phyloP scores from a whole-genome alignment of 2,113 vertebrate genomes.

The Varanus salvator region DNA sequence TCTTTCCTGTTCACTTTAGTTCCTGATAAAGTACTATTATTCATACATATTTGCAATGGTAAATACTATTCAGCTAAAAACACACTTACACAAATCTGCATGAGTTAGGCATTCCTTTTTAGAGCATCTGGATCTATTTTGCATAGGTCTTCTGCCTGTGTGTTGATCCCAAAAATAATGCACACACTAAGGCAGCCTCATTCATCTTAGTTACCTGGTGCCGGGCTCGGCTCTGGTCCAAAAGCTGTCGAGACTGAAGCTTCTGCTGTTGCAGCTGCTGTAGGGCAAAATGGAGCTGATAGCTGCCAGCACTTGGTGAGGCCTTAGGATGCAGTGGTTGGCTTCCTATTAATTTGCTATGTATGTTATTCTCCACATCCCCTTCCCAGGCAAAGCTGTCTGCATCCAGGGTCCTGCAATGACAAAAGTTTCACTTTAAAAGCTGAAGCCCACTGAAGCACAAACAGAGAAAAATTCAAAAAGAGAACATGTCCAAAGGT shows the following conservation, averaged over 20 bases:
- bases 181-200: not conserved
- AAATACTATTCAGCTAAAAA: not conserved
- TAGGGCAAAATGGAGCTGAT: constrained; percentile 88
- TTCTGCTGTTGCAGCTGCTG: constrained; percentile 92
- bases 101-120: not conserved
- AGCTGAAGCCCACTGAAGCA: not conserved
- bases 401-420: constrained; percentile 73
- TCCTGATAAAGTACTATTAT: not conserved
- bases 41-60: not conserved
- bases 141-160: not conserved
- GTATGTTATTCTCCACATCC: constrained; percentile 72
- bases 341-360: constrained; percentile 67
- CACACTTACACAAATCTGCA: not conserved
- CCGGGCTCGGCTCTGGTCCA: constrained; percentile 82
- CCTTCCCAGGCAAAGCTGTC: constrained; percentile 73
- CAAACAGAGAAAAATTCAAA: no score
- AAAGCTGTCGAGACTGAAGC: constrained; percentile 81
- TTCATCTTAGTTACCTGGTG: constrained; percentile 82
- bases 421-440: constrained; percentile 47
- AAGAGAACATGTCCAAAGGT: not conserved
- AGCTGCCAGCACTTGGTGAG: constrained; percentile 75
- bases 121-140: not conserved
- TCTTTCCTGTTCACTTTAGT: not conserved
- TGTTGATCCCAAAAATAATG: not conserved
- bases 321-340: constrained; percentile 71